Evolutionary conservation across 2,797 vertebrate species (phyloP).

Genomic region (Cyclopterus lumpus): DNA sequence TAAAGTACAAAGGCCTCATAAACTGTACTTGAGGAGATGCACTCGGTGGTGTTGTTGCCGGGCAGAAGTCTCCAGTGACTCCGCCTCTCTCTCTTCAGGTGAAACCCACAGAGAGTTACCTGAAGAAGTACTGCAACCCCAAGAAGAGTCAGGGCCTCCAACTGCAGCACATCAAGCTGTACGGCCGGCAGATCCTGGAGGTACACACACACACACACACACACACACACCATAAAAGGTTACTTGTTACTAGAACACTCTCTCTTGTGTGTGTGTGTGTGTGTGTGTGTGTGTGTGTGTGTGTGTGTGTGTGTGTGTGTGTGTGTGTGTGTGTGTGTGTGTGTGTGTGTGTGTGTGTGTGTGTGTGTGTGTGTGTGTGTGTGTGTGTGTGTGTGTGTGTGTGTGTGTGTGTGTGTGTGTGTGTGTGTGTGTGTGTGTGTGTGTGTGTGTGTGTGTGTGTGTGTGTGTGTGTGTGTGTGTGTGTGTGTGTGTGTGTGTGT

Average conservation of each 20-base stretch:
- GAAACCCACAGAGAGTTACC: conserved; percentile 92
- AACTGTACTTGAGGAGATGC: not conserved
- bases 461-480: too few species aligned
- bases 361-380: too few species aligned
- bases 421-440: too few species aligned
- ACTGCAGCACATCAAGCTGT: conserved; percentile 91
- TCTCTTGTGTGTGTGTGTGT: not conserved
- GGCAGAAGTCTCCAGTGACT: not conserved
- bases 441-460: too few species aligned
- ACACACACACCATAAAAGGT: conserved; percentile 29
- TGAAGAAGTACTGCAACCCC: conserved; percentile 96
- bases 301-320: too few species aligned
- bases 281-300: too few species aligned
- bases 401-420: too few species aligned
- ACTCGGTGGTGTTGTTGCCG: not conserved
- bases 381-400: too few species aligned
- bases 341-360: too few species aligned
- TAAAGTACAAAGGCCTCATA: not conserved
- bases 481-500: too few species aligned
- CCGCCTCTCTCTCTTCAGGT: conserved; percentile 79
- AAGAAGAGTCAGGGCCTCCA: conserved; percentile 96
- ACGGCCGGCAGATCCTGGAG: conserved; percentile 95
- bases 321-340: too few species aligned
- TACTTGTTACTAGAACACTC: not conserved
- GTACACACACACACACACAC: conserved; percentile 73